Evolutionary conservation across 2,113 vertebrate species (phyloP), one percentile per base, ranked within the genome.

Genomic region (Platichthys flesus): DNA sequence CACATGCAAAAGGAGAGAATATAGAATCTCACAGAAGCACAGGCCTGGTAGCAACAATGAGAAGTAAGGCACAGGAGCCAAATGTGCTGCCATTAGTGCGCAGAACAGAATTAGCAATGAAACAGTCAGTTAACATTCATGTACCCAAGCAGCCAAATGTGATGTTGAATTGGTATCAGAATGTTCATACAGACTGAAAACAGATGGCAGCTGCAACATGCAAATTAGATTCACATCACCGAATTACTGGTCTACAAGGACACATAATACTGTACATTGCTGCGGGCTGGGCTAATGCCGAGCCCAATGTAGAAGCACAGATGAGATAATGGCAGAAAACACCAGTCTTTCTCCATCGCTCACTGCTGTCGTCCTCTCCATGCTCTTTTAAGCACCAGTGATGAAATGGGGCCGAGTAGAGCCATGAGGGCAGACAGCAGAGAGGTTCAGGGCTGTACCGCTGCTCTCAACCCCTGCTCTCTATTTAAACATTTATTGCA

Each of bases 171-270:
- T 51, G 67, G 58, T 67, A 52, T 75, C 63, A 54, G 49, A 74
- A 80, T 76, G 51, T 71, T 56, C 64, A 63, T 62, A 37, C 62
- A 70, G 67, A 73, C 78, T 62, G 47, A 47, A 56, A 83, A 74
- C 81, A 89, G 79, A 88, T 81, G 82, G 84, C 64, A 58, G 45
- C 35, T 52, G 47, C 51, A 79, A 81, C 69, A 85, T 84, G 75
- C 59, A 70, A 81, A 81, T 79, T 71, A 58, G 58, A 66, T 40
- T 67, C 56, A 37, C 63, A 70, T 67, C 40, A 69, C 40, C 65
- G 68, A 70, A 74, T 73, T 56, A 52, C 65, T 5, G 67, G 21
- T 76, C 73, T 81, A 65, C 66, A 62, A 71, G 74, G 81, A 70
- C 74, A 45, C 16, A 42, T 1, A 2, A 51, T 70, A 62, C 21